Conservation (phyloP, 2,888 invertebrate genomes). For the Adelognathus sp. region DNA sequence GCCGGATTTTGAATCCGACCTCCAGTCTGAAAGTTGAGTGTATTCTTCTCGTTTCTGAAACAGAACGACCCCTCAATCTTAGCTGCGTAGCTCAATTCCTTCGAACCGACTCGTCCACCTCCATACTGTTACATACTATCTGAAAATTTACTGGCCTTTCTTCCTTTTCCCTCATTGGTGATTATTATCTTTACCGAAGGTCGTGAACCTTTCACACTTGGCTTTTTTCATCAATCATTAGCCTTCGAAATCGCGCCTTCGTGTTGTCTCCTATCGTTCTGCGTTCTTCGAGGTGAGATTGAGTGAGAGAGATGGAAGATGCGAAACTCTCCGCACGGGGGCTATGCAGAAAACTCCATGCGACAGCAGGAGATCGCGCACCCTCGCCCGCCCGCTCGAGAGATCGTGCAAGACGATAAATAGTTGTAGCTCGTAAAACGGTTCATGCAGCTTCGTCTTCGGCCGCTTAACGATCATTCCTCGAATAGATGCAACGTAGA, state of each 20-base stretch:
- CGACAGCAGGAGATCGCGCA: slow-evolving; percentile 52
- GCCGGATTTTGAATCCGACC: too few relatives aligned
- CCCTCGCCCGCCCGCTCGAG: too few relatives aligned
- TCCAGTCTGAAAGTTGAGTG: too few relatives aligned
- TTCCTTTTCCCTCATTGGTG: too few relatives aligned
- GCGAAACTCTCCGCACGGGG: neutral
- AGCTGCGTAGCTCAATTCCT: too few relatives aligned
- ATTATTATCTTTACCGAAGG: too few relatives aligned
- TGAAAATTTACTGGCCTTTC: too few relatives aligned
- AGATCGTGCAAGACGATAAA: slow-evolving; percentile 54
- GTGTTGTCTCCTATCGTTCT: neutral
- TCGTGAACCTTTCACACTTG: neutral
- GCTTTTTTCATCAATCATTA: neutral
- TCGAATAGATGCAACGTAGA: slow-evolving; percentile 47
- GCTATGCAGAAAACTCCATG: slow-evolving; percentile 11
- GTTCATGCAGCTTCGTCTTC: slow-evolving; percentile 49
- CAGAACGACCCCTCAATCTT: too few relatives aligned
- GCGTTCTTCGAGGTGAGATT: neutral
- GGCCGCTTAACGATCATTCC: slow-evolving; percentile 50
- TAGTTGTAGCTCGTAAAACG: slow-evolving; percentile 58
- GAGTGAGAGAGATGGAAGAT: slow-evolving; percentile 16
- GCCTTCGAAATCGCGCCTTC: neutral
- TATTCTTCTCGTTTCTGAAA: too few relatives aligned
- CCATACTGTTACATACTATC: too few relatives aligned
- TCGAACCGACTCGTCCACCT: too few relatives aligned